A percentile compares a stretch with the other conserved stretches of the same genome.
phyloP scores from a whole-genome alignment of 2,797 vertebrate species.

The Anguilla marmorata region DNA sequence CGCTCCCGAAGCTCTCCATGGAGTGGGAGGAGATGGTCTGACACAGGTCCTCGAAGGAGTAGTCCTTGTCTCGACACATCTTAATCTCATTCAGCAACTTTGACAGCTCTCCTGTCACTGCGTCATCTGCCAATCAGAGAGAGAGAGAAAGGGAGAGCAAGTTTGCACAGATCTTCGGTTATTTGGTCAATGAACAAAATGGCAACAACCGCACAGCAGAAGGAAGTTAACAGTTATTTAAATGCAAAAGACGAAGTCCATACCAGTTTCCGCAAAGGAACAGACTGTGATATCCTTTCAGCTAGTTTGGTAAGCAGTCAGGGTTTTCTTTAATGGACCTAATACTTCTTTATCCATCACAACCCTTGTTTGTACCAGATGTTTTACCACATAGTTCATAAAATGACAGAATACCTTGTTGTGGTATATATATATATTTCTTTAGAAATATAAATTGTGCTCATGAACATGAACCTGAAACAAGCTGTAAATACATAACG shows the following conservation, averaged over 20 bases:
- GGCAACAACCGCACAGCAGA: neutral
- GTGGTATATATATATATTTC: neutral
- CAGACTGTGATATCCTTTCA: neutral
- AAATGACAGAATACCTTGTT: neutral
- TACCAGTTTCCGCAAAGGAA: neutral
- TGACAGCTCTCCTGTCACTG: constrained; percentile 90
- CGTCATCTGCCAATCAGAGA: constrained; percentile 73
- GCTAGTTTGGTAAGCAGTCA: neutral
- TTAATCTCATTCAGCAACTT: constrained; percentile 95
- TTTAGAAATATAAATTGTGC: neutral
- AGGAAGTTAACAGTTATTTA: neutral
- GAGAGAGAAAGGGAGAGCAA: neutral
- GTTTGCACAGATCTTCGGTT: neutral
- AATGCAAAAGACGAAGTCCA: neutral
- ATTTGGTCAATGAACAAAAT: neutral
- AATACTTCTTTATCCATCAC: neutral
- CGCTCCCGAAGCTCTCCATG: constrained; percentile 87
- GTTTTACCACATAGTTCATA: too few relatives aligned
- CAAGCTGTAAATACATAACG: neutral
- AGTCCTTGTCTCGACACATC: constrained; percentile 91
- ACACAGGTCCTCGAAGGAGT: constrained; percentile 94
- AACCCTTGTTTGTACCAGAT: neutral
- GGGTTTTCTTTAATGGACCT: neutral
- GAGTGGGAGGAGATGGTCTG: constrained; percentile 91
- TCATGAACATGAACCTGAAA: neutral